These are phyloP conservation scores for Stenotaenia linearis DNA, from an alignment of 2,888 invertebrate genomes.

Conservation along the genomic window DNA sequence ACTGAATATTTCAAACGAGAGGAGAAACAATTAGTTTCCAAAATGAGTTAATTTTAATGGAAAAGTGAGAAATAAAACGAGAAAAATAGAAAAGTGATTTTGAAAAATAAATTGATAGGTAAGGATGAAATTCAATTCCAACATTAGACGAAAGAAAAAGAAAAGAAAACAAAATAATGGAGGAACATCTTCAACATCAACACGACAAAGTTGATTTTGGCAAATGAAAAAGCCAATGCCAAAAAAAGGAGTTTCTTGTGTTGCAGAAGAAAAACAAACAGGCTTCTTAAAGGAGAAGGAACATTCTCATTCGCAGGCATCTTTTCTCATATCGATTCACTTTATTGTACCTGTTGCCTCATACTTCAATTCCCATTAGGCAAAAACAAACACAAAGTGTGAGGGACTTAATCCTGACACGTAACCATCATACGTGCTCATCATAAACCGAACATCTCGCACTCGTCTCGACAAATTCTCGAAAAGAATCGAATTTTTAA, in stretches of 20 bases:
- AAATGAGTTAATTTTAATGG: not conserved
- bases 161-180: not conserved
- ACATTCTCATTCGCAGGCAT: not conserved
- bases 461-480: too few species aligned
- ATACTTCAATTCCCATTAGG: not conserved
- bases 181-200: not conserved
- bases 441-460: too few species aligned
- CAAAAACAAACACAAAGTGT: constrained; percentile 29
- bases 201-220: not conserved
- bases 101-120: not conserved
- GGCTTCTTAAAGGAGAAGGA: not conserved
- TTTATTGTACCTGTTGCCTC: not conserved
- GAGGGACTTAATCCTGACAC: not conserved
- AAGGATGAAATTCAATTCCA: not conserved
- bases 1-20: too few species aligned
- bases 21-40: not conserved
- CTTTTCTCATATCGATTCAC: not conserved
- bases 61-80: not conserved
- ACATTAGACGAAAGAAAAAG: not conserved
- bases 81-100: not conserved
- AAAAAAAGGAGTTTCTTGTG: not conserved
- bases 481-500: too few species aligned
- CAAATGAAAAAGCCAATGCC: not conserved
- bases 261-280: not conserved
- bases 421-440: not conserved